Evolutionary conservation across 2,797 vertebrate genomes (phyloP), one percentile per base, ranked within the genome.

Genomic region (Dryobates pubescens): DNA sequence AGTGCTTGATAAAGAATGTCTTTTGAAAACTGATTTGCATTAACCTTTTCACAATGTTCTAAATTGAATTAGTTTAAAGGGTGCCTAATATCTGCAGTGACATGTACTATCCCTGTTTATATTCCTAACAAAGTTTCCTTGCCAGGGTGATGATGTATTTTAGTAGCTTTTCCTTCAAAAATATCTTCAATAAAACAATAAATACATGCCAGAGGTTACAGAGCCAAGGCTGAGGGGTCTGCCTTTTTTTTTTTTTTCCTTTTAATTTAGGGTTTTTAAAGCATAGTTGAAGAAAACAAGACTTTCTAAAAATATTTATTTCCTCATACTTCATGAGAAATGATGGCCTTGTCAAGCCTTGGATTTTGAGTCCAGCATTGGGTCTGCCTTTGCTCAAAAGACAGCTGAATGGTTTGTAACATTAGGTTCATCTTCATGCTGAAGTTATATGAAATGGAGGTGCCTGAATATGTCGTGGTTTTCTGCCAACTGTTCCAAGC

Each of bases 1-100:
- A 93, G 82, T 45, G 32, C 92, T 94, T 93, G 81, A 90, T 92
- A 92, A 92, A 93, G 82, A 91, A 87, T 32, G 41, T 69, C 68
- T 88, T 56, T 51, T 87, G 71, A 86, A 95, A 88, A 96, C 24
- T 85, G 70, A 95, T 73, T 84, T 86, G 51, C 93, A 84, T 89
- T 96, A 88, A 96, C 47, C 71, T 95, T 77, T 89, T 69, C 32
- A 57, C 56, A 73, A 51, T 38, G 27, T 89, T 81, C 65, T 65
- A 82, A 67, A 82, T 7, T 59, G 13, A 93, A 69, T 86, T 89
- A 51, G 8, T 92, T 65, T 86, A 81, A 92, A 90, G 64, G 43
- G 62, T 80, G 43, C 59, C 68, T 86, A 84, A 67, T 18, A 74
- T 93, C 38, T 45, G 72, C 56, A 77, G 61, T 73, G 80, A 77